A percentile compares a stretch with the other conserved stretches of the same genome.
Evolutionary conservation across 2,888 invertebrate genomes (phyloP).

Genomic region (Sussaba pulchella): DNA sequence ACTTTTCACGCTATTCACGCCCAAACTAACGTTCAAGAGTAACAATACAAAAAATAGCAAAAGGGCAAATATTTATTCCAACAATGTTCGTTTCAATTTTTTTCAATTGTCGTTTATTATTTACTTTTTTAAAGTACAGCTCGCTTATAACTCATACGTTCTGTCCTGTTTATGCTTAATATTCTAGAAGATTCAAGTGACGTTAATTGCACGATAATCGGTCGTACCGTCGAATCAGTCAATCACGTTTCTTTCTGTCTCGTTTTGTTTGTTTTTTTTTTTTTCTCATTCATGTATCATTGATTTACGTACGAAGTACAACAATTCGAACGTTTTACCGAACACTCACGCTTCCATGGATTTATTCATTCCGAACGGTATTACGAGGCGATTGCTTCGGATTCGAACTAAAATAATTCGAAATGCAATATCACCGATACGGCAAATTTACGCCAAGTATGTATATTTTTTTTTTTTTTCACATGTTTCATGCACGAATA

Average conservation of each 20-base stretch:
- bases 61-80: slow-evolving; percentile 4
- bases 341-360: slow-evolving; percentile 23
- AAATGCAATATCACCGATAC: slow-evolving; percentile 36
- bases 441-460: slow-evolving; percentile 2
- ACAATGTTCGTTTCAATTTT: no score
- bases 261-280: not conserved
- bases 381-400: not conserved
- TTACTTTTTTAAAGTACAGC: slow-evolving; percentile 61
- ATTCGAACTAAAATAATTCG: not conserved
- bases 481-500: no score
- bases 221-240: slow-evolving; percentile 47
- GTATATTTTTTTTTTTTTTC: not conserved
- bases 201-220: slow-evolving; percentile 61
- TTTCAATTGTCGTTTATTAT: slow-evolving; percentile 47
- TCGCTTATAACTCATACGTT: slow-evolving; percentile 50
- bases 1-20: no score
- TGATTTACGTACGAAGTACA: slow-evolving; percentile 60
- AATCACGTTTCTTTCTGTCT: slow-evolving; percentile 9
- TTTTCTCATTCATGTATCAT: slow-evolving; percentile 18
- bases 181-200: slow-evolving; percentile 36
- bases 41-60: not conserved
- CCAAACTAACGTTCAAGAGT: no score
- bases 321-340: slow-evolving; percentile 39
- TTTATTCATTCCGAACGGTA: not conserved
- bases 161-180: slow-evolving; percentile 17